Evolutionary conservation across 2,113 vertebrate species (phyloP).

Genomic region (Chaenogobius annularis): DNA sequence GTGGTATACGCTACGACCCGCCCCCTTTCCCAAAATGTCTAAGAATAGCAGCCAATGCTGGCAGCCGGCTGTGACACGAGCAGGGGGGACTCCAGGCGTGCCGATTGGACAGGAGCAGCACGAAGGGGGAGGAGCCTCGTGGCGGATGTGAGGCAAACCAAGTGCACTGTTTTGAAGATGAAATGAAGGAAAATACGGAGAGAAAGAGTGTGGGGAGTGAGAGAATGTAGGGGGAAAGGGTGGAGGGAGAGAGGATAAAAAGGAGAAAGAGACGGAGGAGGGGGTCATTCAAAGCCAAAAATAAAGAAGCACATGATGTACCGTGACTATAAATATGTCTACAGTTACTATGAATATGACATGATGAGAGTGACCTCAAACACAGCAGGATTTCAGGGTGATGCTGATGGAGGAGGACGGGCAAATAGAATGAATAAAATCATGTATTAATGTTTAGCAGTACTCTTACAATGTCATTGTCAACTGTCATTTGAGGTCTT

Average conservation of each 20-base stretch:
- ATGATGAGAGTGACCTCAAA: constrained; percentile 3
- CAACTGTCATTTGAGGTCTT: background rate
- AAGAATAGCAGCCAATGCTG: constrained; percentile 66
- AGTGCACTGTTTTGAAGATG: constrained; percentile 71
- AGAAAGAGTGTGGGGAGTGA: constrained; percentile 8
- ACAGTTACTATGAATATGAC: constrained; percentile 11
- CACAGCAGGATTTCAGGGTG: background rate
- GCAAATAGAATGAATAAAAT: background rate
- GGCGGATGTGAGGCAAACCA: constrained; percentile 59
- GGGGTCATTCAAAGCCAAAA: constrained; percentile 61
- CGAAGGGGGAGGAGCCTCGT: constrained; percentile 43
- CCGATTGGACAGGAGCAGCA: constrained; percentile 51
- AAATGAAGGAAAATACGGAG: constrained; percentile 55
- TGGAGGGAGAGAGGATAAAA: background rate
- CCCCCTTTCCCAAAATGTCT: constrained; percentile 53
- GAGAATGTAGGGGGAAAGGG: background rate
- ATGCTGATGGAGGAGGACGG: background rate
- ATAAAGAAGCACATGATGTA: constrained; percentile 46
- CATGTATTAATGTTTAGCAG: background rate
- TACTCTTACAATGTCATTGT: background rate
- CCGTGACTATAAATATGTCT: constrained; percentile 18
- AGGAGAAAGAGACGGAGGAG: constrained; percentile 54
- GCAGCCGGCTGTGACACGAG: constrained; percentile 44
- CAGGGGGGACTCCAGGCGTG: constrained; percentile 5
- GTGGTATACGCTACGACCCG: constrained; percentile 54